These are phyloP conservation scores for Ophraella communa DNA, from an alignment of 2,888 invertebrate species.

Conservation along the genomic window DNA sequence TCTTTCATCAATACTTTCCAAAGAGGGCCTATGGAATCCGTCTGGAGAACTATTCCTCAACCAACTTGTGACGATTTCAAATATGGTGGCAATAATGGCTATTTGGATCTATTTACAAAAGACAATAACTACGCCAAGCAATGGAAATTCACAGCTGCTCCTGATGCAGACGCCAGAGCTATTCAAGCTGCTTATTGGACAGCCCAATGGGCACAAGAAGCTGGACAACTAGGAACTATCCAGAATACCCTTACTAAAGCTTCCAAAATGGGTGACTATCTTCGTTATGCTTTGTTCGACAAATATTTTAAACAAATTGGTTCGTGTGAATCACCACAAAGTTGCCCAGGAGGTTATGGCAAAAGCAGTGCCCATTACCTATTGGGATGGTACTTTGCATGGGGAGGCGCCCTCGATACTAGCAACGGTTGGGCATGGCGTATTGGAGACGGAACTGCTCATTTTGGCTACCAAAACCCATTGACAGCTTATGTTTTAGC, in stretches of 20 bases:
- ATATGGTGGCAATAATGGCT: constrained; percentile 40
- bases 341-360: constrained; percentile 38
- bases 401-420: constrained; percentile 41
- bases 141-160: constrained; percentile 45
- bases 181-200: constrained; percentile 45
- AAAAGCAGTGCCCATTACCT: constrained; percentile 44
- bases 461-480: constrained; percentile 47
- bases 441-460: constrained; percentile 44
- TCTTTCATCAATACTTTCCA: constrained; percentile 45
- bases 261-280: constrained; percentile 43
- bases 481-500: constrained; percentile 41
- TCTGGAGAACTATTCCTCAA: constrained; percentile 45
- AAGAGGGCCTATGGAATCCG: constrained; percentile 43
- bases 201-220: constrained; percentile 39
- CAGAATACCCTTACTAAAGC: constrained; percentile 37
- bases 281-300: constrained; percentile 42
- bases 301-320: constrained; percentile 46
- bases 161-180: constrained; percentile 44
- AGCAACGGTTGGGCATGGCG: constrained; percentile 42
- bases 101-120: constrained; percentile 38
- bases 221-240: constrained; percentile 32
- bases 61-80: constrained; percentile 43
- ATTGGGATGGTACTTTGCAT: constrained; percentile 43
- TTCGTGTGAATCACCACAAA: constrained; percentile 37
- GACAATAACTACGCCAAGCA: constrained; percentile 43